Conservation (phyloP, 2,888 invertebrate genomes). For the Andrena flavipes region DNA sequence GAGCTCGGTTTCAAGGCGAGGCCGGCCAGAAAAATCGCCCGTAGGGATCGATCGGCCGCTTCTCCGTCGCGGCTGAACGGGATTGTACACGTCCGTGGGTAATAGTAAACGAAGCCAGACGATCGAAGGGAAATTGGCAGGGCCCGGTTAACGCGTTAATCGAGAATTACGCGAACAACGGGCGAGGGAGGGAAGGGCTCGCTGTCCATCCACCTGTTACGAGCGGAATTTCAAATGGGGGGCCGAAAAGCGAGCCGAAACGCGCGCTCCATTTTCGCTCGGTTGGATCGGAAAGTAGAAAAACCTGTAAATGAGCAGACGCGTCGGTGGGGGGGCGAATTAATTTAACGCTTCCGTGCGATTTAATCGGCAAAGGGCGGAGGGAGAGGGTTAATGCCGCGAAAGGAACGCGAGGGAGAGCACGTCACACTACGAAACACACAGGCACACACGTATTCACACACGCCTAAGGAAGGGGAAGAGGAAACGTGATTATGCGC, state of each 20-base stretch:
- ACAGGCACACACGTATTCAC: constrained; percentile 14
- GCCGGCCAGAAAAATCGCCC: background rate
- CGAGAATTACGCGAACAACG: constrained; percentile 11
- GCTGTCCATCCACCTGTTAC: constrained; percentile 4
- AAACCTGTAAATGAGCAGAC: constrained; percentile 53
- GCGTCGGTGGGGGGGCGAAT: constrained; percentile 44
- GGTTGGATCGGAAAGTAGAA: constrained; percentile 39
- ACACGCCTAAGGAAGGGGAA: constrained; percentile 52
- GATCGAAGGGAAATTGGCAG: constrained; percentile 21
- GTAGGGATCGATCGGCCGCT: background rate
- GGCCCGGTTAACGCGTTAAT: constrained; percentile 20
- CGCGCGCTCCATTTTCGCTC: constrained; percentile 14
- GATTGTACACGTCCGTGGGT: background rate
- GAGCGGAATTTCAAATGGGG: constrained; percentile 2
- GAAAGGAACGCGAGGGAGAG: constrained; percentile 38
- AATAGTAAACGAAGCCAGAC: background rate
- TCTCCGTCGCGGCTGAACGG: background rate
- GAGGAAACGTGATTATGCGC: constrained; percentile 51
- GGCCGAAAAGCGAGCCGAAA: background rate
- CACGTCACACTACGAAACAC: constrained; percentile 32
- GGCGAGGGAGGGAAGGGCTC: background rate
- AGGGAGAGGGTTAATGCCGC: constrained; percentile 15
- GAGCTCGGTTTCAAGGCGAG: background rate
- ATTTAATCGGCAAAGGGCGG: constrained; percentile 38
- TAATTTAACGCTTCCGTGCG: constrained; percentile 46